Conservation (phyloP, 2,113 vertebrate species). For the Cyanoramphus novaezelandiae region DNA sequence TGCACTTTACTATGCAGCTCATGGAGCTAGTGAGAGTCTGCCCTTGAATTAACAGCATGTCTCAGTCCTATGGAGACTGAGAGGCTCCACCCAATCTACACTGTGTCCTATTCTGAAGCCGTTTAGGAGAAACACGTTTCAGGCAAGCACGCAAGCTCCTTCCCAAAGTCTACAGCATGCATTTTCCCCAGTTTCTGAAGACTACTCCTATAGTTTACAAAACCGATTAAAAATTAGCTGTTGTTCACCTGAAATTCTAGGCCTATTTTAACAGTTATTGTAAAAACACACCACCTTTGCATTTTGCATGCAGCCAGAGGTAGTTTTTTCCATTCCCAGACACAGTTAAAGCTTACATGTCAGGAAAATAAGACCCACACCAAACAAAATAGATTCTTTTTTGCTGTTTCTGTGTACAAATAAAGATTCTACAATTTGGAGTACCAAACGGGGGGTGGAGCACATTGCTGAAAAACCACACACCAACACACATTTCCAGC, state of each 20-base stretch:
- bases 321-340: neutral
- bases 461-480: neutral
- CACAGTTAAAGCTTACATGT: neutral
- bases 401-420: neutral
- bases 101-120: neutral
- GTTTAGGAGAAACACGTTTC: neutral
- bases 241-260: neutral
- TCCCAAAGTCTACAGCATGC: neutral
- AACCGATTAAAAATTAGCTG: neutral
- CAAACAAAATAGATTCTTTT: neutral
- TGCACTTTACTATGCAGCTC: conserved; percentile 9
- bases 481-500: neutral
- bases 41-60: conserved; percentile 26
- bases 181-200: neutral
- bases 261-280: neutral
- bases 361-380: neutral
- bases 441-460: rapidly evolving
- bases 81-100: conserved; percentile 10
- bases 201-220: neutral
- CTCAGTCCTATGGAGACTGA: neutral
- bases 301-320: neutral
- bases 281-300: neutral
- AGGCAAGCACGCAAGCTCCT: neutral
- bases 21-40: neutral
- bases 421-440: neutral